Evolutionary conservation across 2,888 invertebrate species (phyloP), one percentile per base, ranked within the genome.

Genomic region (Trachelus troglodyta): DNA sequence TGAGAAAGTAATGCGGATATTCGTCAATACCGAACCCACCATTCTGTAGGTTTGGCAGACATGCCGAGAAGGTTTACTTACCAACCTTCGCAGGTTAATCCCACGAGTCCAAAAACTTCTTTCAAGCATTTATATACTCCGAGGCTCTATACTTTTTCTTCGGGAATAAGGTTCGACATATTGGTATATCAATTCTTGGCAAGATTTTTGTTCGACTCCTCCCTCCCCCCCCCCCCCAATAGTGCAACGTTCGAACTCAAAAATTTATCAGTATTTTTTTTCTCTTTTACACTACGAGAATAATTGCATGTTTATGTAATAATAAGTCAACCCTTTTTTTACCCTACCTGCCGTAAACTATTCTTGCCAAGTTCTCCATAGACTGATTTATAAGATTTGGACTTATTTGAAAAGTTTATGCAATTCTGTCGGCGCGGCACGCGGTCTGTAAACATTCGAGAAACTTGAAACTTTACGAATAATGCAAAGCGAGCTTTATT

Each of bases 341-440:
- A 1, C 23, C 9, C 2, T 9, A 56, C 23, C 9, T 6, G 6
- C 6, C 56, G 68, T 6, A 12, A 15, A 69, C 35, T 69, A 69
- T 40, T 33, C 33, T n/a, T 11, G 12, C 12, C 68, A 34, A 73
- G 56, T n/a, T 73, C 40, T 77, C 80, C 79, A 82, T 23, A 23
- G 56, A 56, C 23, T 76, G 87, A 88, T 87, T 87, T 87, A 87
- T 87, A 84, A 83, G 80, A 84, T 86, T 84, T 80, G 81, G 83
- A 86, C 85, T 90, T 89, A 90, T 90, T 89, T 87, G 90, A 87
- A 90, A 90, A 90, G 88, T 89, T 90, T 85, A 85, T 87, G 88
- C 88, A 88, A 89, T 90, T 85, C 86, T 81, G 77, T 77, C 79
- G 79, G 78, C 82, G 79, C 79, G 83, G 69, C 81, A 78, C 80